A percentile compares a stretch with the other conserved stretches of the same genome.
phyloP scores from a whole-genome alignment of 92 coral and sea anemone genomes.

The Palythoa grandiflora region DNA sequence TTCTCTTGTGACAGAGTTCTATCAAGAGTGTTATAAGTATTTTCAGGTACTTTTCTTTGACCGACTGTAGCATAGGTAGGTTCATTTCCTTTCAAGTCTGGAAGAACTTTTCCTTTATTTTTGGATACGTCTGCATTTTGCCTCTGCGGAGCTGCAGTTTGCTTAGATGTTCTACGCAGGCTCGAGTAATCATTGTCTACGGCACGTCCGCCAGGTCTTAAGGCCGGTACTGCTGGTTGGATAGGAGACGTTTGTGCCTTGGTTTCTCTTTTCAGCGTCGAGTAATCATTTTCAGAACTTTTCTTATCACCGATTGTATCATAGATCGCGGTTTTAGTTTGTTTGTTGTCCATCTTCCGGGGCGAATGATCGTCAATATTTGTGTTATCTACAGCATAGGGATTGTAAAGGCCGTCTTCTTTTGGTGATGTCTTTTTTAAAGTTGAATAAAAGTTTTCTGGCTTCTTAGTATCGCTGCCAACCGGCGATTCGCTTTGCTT shows the following conservation, averaged over 20 bases:
- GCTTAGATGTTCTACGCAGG: constrained; percentile 9
- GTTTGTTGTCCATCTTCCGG: constrained; percentile 16
- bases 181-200: constrained; percentile 35
- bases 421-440: constrained; percentile 18
- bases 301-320: constrained; percentile 25
- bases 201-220: not conserved
- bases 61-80: constrained; percentile 6
- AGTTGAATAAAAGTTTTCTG: constrained; percentile 21
- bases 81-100: not conserved
- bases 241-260: not conserved
- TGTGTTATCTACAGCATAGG: constrained; percentile 12
- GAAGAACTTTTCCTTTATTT: not conserved
- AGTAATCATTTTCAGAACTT: constrained; percentile 22
- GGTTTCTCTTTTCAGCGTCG: constrained; percentile 15
- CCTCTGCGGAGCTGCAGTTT: not conserved
- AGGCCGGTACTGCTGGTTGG: not conserved
- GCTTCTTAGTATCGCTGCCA: not conserved
- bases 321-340: constrained; percentile 15
- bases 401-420: constrained; percentile 34
- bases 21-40: constrained; percentile 24
- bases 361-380: not conserved
- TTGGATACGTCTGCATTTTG: not conserved
- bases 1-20: constrained; percentile 38
- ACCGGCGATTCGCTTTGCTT: not conserved
- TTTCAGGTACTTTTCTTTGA: constrained; percentile 6